Conservation (phyloP, 2,888 invertebrate genomes). For the Eucriotettix oculatus region DNA sequence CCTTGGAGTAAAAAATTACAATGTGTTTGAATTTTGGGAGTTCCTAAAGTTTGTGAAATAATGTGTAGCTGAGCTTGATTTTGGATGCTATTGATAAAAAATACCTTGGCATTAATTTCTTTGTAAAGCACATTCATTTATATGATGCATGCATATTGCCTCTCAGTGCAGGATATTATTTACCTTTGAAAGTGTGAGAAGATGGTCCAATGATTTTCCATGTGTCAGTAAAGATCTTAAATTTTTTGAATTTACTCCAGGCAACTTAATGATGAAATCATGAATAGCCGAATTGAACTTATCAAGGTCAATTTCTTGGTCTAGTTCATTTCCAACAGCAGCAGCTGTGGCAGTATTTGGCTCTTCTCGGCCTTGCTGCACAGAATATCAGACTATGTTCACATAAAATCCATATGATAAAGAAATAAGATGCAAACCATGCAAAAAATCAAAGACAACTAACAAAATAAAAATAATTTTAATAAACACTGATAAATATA, state of each 20-base stretch:
- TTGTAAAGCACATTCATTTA: too few relatives aligned
- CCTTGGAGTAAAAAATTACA: too few relatives aligned
- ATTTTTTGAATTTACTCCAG: slow-evolving; percentile 80
- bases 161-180: slow-evolving; percentile 1
- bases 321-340: slow-evolving; percentile 43
- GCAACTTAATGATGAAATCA: slow-evolving; percentile 71
- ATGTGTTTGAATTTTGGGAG: too few relatives aligned
- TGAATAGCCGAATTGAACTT: slow-evolving; percentile 56
- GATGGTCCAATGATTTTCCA: slow-evolving; percentile 47
- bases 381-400: slow-evolving; percentile 2
- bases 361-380: slow-evolving; percentile 60
- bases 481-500: too few relatives aligned
- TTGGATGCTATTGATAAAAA: too few relatives aligned
- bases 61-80: too few relatives aligned
- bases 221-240: slow-evolving; percentile 57
- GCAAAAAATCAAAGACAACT: not conserved
- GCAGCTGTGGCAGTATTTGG: slow-evolving; percentile 58
- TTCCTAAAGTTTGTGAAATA: too few relatives aligned
- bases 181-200: slow-evolving; percentile 41
- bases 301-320: slow-evolving; percentile 38
- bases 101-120: too few relatives aligned
- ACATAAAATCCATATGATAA: not conserved
- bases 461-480: too few relatives aligned
- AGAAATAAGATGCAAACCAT: not conserved
- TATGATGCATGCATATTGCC: too few relatives aligned